Base-by-base conservation (phyloP, 2,113 vertebrate species). In the Seriola rivoliana region DNA sequence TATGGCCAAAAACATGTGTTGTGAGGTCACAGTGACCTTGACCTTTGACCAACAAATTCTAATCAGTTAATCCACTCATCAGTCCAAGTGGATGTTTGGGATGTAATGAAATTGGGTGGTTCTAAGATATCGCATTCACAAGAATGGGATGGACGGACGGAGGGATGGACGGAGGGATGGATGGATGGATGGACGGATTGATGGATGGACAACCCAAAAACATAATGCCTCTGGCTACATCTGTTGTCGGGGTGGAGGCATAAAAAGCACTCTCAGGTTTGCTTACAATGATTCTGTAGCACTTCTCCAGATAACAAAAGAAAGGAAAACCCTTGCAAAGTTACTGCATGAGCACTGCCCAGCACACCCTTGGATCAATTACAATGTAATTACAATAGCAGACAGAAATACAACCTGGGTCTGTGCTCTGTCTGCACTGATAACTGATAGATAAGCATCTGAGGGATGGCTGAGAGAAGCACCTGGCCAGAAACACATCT, bases 301-400 rank as follows among this genome's bases (percentile, higher is more conserved):
- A 70, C 74, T 75, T 54, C 66, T 81, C 52, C 68, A 83, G 90
- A 91, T 86, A 91, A 89, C 74, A 75, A 46, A 78, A 34, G 69
- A 54, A 86, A 70, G 74, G 66, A 78, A 75, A 83, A 62, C 66
- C 82, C 57, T 78, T 66, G 74, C 58, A 82, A 88, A 90, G 87
- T 89, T 90, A 80, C 79, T 85, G 89, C 89, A 46, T 10, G 83
- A 71, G 70, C 80, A 69, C 40, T 72, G 78, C 80, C 82, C 75
- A 69, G 74, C 84, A 72, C 84, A 71, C 64, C 83, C 83, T 40
- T 64, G 75, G 91, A 94, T 94, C 93, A 92, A 92, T 94, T 93
- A 88, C 92, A 92, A 94, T 91, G 91, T 88, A 90, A 93, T 94
- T 92, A 91, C 92, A 92, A 91, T 88, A 84, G 92, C 90, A 92